Conservation (phyloP, 2,797 vertebrate genomes). For the Etheostoma nigrum region DNA sequence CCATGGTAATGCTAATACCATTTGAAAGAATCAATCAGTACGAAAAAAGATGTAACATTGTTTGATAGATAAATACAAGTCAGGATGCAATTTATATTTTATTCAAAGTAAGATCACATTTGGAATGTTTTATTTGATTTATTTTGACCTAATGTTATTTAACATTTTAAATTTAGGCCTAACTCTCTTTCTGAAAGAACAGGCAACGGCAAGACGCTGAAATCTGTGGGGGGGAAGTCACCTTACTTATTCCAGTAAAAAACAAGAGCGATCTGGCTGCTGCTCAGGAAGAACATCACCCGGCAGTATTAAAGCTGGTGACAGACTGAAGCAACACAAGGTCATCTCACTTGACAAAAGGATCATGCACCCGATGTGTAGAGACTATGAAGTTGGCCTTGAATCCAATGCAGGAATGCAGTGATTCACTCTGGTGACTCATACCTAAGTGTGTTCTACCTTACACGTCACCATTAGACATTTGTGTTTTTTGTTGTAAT, state of each 20-base stretch:
- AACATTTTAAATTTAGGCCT: background rate
- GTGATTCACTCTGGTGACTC: slow-evolving; percentile 40
- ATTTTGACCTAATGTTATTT: slow-evolving; percentile 4
- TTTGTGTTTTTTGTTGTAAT: too few relatives aligned
- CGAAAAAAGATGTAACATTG: background rate
- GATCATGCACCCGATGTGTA: background rate
- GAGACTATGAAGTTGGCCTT: slow-evolving; percentile 27
- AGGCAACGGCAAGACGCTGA: slow-evolving; percentile 3
- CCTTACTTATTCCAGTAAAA: background rate
- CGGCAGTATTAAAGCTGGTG: background rate
- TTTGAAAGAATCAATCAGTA: slow-evolving; percentile 14
- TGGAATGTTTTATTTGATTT: background rate
- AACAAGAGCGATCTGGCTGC: background rate
- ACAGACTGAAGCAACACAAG: slow-evolving; percentile 37
- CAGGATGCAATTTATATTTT: background rate
- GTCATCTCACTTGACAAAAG: slow-evolving; percentile 42
- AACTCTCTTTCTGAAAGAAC: slow-evolving; percentile 4
- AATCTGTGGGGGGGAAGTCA: background rate
- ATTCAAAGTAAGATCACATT: slow-evolving; percentile 9
- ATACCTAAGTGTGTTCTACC: slow-evolving; percentile 6
- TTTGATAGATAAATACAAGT: slow-evolving; percentile 30
- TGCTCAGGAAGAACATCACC: slow-evolving; percentile 20
- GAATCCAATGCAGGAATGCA: slow-evolving; percentile 14
- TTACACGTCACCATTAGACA: background rate
- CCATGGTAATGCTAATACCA: slow-evolving; percentile 20